Conservation (phyloP, 2,113 vertebrate species). For the Saccopteryx bilineata region DNA sequence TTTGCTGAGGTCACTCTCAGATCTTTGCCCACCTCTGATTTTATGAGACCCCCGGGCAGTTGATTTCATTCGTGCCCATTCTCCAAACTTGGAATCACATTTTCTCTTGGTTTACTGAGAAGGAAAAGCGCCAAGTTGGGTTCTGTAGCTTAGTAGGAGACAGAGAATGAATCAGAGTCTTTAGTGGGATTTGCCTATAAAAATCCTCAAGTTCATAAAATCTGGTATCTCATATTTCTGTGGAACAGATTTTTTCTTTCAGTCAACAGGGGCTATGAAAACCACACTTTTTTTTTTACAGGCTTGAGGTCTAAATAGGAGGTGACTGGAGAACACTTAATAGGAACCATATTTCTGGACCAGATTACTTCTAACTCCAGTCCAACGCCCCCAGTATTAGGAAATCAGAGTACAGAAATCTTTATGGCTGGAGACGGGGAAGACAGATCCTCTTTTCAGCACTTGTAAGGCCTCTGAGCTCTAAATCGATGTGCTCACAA, state of each 20-base stretch:
- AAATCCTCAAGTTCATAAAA: constrained; percentile 18
- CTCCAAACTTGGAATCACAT: neutral
- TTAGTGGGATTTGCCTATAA: neutral
- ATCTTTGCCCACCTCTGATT: neutral
- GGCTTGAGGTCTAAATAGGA: neutral
- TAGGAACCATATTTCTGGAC: constrained; percentile 14
- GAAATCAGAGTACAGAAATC: neutral
- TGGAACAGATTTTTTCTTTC: neutral
- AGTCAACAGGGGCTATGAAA: neutral
- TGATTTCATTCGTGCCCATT: constrained; percentile 20
- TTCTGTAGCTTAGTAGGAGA: constrained; percentile 16
- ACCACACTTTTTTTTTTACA: neutral
- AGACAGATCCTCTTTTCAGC: neutral
- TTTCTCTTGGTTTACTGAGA: constrained; percentile 39
- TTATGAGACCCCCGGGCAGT: neutral
- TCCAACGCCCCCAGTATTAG: neutral
- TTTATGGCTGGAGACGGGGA: neutral
- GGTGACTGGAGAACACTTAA: neutral
- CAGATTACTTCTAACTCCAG: neutral
- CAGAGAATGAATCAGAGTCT: neutral
- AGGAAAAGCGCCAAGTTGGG: neutral
- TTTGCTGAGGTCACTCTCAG: neutral
- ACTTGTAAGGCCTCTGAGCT: neutral
- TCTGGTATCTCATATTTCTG: constrained; percentile 32
- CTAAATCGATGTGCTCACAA: neutral